These are phyloP conservation scores for Leucoma salicis DNA, from an alignment of 2,888 invertebrate genomes.

Conservation along the genomic window DNA sequence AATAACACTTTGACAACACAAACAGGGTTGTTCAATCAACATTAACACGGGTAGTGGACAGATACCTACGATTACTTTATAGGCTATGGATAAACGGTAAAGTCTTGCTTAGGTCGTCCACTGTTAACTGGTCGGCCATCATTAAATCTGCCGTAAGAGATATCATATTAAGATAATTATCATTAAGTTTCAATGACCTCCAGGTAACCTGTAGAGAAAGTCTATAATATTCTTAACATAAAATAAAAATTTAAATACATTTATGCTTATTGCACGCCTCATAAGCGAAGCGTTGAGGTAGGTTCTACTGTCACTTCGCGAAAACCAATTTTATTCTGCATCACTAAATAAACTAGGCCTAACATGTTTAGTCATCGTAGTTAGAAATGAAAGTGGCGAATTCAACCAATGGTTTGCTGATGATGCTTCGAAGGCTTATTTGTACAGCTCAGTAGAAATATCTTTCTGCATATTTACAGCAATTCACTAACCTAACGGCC, in stretches of 20 bases:
- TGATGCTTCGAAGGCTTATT: constrained; percentile 45
- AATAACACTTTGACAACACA: constrained; percentile 24
- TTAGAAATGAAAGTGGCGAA: constrained; percentile 33
- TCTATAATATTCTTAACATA: neutral
- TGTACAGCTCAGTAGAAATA: constrained; percentile 56
- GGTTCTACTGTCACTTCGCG: no score
- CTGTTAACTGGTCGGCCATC: constrained; percentile 71
- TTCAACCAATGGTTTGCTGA: constrained; percentile 40
- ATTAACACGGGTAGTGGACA: constrained; percentile 29
- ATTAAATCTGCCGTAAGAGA: constrained; percentile 75
- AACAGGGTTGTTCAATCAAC: constrained; percentile 26
- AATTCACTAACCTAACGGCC: constrained; percentile 92
- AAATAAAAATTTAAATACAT: neutral
- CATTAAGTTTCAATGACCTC: neutral
- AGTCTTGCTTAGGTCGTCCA: constrained; percentile 73
- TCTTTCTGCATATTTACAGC: constrained; percentile 62
- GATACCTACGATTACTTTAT: constrained; percentile 65
- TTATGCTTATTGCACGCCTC: no score
- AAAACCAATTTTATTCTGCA: no score
- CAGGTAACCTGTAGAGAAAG: neutral
- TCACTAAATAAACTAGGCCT: no score
- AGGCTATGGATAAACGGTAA: constrained; percentile 78
- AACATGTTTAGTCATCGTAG: no score
- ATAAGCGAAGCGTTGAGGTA: no score
- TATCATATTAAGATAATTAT: constrained; percentile 26